Evolutionary conservation across 2,113 vertebrate genomes (phyloP).

Genomic region (Actinemys pallida): DNA sequence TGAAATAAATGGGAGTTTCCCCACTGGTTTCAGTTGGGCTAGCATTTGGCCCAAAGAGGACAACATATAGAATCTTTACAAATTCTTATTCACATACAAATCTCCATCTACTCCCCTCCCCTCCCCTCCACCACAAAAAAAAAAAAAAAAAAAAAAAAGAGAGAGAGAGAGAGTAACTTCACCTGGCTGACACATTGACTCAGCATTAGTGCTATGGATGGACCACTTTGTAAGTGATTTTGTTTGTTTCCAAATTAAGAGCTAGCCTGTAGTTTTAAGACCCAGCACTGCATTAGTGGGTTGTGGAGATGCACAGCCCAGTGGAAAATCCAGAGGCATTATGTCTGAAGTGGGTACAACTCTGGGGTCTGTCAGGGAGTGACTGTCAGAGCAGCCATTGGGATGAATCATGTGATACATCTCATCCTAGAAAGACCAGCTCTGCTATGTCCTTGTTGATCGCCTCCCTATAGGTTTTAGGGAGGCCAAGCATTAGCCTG

Average conservation of each 20-base stretch:
- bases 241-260: not conserved
- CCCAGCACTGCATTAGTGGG: not conserved
- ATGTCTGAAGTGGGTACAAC: not conserved
- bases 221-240: not conserved
- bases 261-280: not conserved
- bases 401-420: not conserved
- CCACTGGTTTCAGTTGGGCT: not conserved
- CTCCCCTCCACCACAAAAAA: too few relatives aligned
- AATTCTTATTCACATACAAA: not conserved
- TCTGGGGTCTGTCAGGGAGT: fast-evolving
- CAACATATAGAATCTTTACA: not conserved
- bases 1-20: not conserved
- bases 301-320: not conserved
- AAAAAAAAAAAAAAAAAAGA: too few relatives aligned
- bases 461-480: not conserved
- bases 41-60: not conserved
- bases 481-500: fast-evolving
- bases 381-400: not conserved
- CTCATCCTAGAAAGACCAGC: not conserved
- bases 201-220: not conserved
- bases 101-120: too few relatives aligned
- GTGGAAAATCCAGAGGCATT: not conserved
- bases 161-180: not conserved
- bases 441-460: not conserved
- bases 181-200: not conserved